Conservation (phyloP, 2,797 vertebrate species). For the Serranus cabrilla region DNA sequence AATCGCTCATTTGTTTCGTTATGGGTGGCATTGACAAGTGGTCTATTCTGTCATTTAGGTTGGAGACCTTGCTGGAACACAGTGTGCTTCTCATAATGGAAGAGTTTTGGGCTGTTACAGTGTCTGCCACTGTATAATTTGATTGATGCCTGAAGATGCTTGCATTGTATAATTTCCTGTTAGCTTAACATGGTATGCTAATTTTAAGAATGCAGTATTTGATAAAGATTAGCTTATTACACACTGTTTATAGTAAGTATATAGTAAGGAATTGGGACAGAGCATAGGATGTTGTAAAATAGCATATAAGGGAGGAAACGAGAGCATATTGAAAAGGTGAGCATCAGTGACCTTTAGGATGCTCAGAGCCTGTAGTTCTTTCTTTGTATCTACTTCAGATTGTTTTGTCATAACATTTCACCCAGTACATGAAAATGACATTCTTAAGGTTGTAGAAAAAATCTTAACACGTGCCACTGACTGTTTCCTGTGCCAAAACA, state of each 20-base stretch:
- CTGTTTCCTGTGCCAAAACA: slow-evolving; percentile 6
- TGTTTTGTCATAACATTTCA: slow-evolving; percentile 3
- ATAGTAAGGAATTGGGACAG: not conserved
- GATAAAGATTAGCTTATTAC: too few relatives aligned
- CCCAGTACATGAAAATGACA: too few relatives aligned
- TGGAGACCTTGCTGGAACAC: too few relatives aligned
- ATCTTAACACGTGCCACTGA: not conserved
- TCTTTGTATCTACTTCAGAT: slow-evolving; percentile 7
- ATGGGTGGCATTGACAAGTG: too few relatives aligned
- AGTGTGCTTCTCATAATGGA: too few relatives aligned
- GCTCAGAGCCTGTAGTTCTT: not conserved
- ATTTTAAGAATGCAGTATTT: not conserved
- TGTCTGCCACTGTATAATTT: not conserved
- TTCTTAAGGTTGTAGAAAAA: not conserved
- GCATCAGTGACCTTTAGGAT: not conserved
- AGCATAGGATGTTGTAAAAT: not conserved
- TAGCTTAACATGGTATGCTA: not conserved
- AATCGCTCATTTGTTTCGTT: too few relatives aligned
- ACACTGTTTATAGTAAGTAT: not conserved
- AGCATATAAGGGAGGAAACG: not conserved
- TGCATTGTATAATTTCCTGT: not conserved
- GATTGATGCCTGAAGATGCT: not conserved
- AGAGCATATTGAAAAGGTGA: not conserved
- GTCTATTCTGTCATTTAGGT: too few relatives aligned
- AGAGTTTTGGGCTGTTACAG: too few relatives aligned